Evolutionary conservation across 1,140 invertebrate genomes (phyloP), one percentile per base, ranked within the genome.

Genomic region (Acromyrmex charruanus): DNA sequence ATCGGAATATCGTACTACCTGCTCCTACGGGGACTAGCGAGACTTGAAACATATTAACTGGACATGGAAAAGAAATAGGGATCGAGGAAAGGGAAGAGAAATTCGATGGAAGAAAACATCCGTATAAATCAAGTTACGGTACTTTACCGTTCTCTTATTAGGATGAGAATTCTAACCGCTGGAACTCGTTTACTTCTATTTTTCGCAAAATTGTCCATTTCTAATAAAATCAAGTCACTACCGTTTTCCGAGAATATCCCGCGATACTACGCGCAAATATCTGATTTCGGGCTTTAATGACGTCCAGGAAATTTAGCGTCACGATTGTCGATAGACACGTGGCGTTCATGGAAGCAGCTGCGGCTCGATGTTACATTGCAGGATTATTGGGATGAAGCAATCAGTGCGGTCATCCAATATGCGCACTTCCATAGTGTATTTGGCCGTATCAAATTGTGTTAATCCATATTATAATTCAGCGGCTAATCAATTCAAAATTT

Each of bases 81-180:
- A 81, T 85, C 51, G 63, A 44, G 31, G 79, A 79, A 31, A 81
- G 39, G 6, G 39, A 53, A 61, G 71, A 72, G 55, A 63, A 59
- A 59, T 71, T 87, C 79, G 49, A 79, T 44, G 51, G 77, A 71
- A 77, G 87, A 92, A 91, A 92, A 93, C 90, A 92, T 77, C 80
- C 85, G 81, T 90, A 93, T 93, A 93, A 93, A 93, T 93, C 92
- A 93, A 82, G 88, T 90, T 91, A 88, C 87, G 85, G 66, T 79
- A 63, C 86, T 90, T 87, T 25, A 35, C 75, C 68, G 69, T 85
- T 75, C 59, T 82, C 80, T 92, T 90, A 87, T 92, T 92, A 90
- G 84, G 79, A 90, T 84, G 77, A 90, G 72, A 85, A 63, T 66
- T 71, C 77, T 86, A 85, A 90, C 81, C 74, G 55, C 85, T 79